Evolutionary conservation across 2,797 vertebrate species (phyloP).

Genomic region (Ptychadena robeensis): DNA sequence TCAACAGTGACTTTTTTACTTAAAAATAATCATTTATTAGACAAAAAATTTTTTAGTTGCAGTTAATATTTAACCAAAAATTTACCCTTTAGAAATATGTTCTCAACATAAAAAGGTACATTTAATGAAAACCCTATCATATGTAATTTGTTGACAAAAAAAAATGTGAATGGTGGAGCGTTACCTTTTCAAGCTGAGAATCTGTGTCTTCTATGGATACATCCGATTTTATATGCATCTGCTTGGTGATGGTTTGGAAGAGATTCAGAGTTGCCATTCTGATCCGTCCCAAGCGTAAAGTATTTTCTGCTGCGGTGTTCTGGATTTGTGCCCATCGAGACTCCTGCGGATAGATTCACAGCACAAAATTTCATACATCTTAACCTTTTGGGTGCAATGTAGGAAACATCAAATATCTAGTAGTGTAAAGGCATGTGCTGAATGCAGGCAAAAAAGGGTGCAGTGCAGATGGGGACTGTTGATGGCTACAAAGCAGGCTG

Average conservation of each 20-base stretch:
- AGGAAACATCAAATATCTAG: too few species aligned
- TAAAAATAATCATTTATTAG: too few species aligned
- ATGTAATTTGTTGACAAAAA: neutral
- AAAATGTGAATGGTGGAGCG: neutral
- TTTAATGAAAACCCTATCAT: too few species aligned
- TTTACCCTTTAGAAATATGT: too few species aligned
- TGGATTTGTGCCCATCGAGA: slow-evolving; percentile 78
- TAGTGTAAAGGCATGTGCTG: too few species aligned
- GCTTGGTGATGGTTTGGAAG: slow-evolving; percentile 73
- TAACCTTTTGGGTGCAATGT: neutral
- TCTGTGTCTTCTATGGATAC: slow-evolving; percentile 77
- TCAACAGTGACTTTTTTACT: too few species aligned
- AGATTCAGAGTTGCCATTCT: slow-evolving; percentile 81
- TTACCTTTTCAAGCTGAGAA: slow-evolving; percentile 82
- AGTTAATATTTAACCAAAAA: too few species aligned
- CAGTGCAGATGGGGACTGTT: too few species aligned
- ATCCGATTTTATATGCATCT: slow-evolving; percentile 31
- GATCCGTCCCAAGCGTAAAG: slow-evolving; percentile 76
- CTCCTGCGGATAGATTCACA: slow-evolving; percentile 73
- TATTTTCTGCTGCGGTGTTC: slow-evolving; percentile 76
- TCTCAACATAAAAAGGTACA: too few species aligned
- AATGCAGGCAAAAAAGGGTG: too few species aligned
- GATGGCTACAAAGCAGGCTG: too few species aligned
- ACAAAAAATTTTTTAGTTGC: too few species aligned
- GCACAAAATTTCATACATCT: neutral